Evolutionary conservation across 2,797 vertebrate species (phyloP), one percentile per base, ranked within the genome.

Genomic region (Leuciscus waleckii): DNA sequence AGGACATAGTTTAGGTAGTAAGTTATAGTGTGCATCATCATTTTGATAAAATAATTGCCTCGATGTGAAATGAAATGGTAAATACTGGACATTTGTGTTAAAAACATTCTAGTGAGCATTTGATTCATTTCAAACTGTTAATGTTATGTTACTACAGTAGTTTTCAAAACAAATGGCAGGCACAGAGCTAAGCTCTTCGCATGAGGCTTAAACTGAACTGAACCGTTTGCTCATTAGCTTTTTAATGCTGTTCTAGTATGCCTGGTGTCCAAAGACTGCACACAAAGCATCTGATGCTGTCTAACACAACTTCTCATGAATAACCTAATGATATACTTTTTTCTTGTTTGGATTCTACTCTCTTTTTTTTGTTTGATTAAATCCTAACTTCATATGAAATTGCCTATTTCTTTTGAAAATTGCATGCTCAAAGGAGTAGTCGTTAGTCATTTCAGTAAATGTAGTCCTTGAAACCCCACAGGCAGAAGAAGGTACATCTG

Each of bases 401-500:
- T 17, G 16, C 16, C 46, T 49, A 49, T 49, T 49, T 49, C 46
- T 49, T 49, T 49, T 49, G 16, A 49, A 49, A 49, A 49, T 58
- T 2, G 41, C 37, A 23, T 82, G 7, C 54, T 41, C 39, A 79
- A 63, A 21, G 2, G 9, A 76, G 37, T 41, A 63, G 56, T 78
- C 67, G 29, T 80, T 65, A 49, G 69, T 71, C 13, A 46, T 79
- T 84, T 61, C n/a, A 32, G 23, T 83, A 63, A 82, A 76, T 65
- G 65, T 68, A 23, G 32, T 46, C 35, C 37, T 80, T 79, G 75
- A 61, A 49, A 37, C 67, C 77, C 61, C 90, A 70, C 87, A 97
- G 96, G 87, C 94, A 95, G 89, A 94, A 76, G 79, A 96, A 95
- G 85, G 92, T 95, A 71, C 95, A 96, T 92, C 93, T 97, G 77